phyloP scores from a whole-genome alignment of 2,113 vertebrate species.

The Anhinga anhinga region DNA sequence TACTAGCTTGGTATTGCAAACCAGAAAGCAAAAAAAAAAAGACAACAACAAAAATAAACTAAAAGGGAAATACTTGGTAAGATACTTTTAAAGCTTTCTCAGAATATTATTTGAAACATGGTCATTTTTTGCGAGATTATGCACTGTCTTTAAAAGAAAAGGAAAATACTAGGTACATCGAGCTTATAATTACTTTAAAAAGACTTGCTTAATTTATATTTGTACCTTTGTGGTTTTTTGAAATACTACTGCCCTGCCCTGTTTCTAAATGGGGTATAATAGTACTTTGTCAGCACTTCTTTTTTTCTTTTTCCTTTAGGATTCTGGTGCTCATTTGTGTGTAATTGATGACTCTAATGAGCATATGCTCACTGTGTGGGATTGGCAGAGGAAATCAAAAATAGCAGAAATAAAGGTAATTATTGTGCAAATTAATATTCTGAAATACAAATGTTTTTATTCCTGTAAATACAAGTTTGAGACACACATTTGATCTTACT shows the following conservation, averaged over 20 bases:
- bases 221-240: neutral
- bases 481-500: neutral
- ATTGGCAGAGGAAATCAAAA: slow-evolving; percentile 95
- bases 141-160: neutral
- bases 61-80: neutral
- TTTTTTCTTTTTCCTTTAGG: slow-evolving; percentile 72
- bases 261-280: neutral
- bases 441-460: neutral
- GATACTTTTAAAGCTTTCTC: neutral
- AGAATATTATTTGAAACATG: neutral
- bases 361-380: slow-evolving; percentile 98
- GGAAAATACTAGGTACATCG: neutral
- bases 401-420: slow-evolving; percentile 95
- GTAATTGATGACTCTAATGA: slow-evolving; percentile 97
- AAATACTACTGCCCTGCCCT: neutral
- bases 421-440: neutral
- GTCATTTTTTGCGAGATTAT: neutral
- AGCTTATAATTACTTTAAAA: neutral
- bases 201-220: neutral
- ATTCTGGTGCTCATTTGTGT: slow-evolving; percentile 91
- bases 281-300: neutral
- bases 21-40: neutral
- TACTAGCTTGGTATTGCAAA: neutral
- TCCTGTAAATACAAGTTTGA: neutral
- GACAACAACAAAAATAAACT: neutral